phyloP scores from a whole-genome alignment of 37 sponge, comb jelly and placozoan species.

The Cladorhizidae sp. region DNA sequence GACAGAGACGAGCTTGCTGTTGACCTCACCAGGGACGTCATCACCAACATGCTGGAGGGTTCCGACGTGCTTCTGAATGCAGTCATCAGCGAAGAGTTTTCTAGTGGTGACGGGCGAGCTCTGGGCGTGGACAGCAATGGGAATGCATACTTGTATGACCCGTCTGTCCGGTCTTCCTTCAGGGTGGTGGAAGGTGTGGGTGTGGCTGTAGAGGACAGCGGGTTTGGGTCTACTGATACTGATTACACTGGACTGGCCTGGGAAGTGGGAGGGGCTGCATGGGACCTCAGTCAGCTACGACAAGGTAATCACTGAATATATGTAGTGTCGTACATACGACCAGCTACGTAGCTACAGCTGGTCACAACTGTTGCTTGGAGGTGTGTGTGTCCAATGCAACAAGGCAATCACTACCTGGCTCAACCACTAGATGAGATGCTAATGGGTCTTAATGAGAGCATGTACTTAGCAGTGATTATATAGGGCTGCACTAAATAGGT shows the following conservation, averaged over 20 bases:
- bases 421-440: too few relatives aligned
- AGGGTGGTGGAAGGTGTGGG: slow-evolving; percentile 12
- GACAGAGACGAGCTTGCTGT: slow-evolving; percentile 49
- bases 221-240: slow-evolving; percentile 51
- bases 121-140: slow-evolving; percentile 45
- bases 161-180: slow-evolving; percentile 3
- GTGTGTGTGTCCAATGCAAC: too few relatives aligned
- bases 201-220: slow-evolving; percentile 39
- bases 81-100: slow-evolving; percentile 46
- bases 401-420: too few relatives aligned
- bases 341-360: too few relatives aligned
- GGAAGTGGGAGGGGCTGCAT: slow-evolving; percentile 60
- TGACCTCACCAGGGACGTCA: slow-evolving; percentile 13
- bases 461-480: too few relatives aligned
- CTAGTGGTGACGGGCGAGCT: slow-evolving; percentile 19
- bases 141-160: slow-evolving; percentile 51
- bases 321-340: too few relatives aligned
- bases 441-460: too few relatives aligned
- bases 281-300: slow-evolving; percentile 75
- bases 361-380: too few relatives aligned
- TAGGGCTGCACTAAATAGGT: too few relatives aligned
- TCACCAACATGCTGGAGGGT: slow-evolving; percentile 16
- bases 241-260: slow-evolving; percentile 80
- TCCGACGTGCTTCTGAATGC: slow-evolving; percentile 43
- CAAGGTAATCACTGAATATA: too few relatives aligned